Evolutionary conservation across 2,888 invertebrate genomes (phyloP), one percentile per base, ranked within the genome.

Genomic region (Microchrysa polita): DNA sequence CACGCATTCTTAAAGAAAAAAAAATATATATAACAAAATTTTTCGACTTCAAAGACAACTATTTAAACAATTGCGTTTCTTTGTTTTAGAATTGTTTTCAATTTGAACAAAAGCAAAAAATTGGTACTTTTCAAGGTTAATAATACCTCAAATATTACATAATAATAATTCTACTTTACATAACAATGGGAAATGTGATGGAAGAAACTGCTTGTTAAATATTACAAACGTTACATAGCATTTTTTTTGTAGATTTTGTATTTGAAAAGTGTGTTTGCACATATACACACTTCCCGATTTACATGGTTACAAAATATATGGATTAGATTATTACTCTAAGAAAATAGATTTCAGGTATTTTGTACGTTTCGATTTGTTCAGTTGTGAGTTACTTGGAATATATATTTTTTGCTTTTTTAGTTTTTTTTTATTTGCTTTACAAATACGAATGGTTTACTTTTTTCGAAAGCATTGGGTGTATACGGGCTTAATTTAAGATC

Each of bases 311-410:
- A 52, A 52, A 16, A 9, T 52, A n/a, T n/a, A 52, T 14, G n/a
- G 22, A 18, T 20, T 65, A 48, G 10, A 65, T n/a, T 12, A 65
- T 44, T 65, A 65, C 22, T 42, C 65, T 65, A 65, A n/a, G n/a
- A n/a, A n/a, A 48, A 65, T 34, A 5, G 27, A 63, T 44, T 65
- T 69, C 53, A 69, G 55, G 69, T 69, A 57, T 69, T 69, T 69
- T 69, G 69, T 69, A 69, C 69, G 55, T 69, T 69, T 69, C 55
- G 40, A 69, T 69, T 57, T 69, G 57, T 69, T 69, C 69, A 69
- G 69, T 69, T 69, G 55, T 69, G 42, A 57, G 40, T 44, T 42
- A 18, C 16, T 60, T 23, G 10, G 20, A n/a, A n/a, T 14, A n/a
- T 23, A n/a, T 23, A 27, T 16, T 27, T 60, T 60, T 60, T 60